Conservation (phyloP, 2,888 invertebrate genomes). For the Ischnus inquisitorius region DNA sequence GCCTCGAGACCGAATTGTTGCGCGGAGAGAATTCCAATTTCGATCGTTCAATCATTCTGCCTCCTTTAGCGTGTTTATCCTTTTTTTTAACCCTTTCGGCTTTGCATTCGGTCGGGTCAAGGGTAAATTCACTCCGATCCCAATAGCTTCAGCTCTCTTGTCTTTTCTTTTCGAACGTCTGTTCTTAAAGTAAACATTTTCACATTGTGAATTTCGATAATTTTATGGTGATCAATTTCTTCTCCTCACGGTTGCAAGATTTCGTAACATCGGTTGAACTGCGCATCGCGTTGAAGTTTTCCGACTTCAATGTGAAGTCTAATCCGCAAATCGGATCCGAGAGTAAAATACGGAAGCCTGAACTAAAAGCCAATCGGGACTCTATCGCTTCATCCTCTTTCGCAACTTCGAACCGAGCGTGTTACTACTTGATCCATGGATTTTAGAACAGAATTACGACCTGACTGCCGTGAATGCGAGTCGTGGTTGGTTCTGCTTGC, state of each 20-base stretch:
- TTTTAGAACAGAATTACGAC: slow-evolving; percentile 14
- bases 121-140: neutral
- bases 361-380: neutral
- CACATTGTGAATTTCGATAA: too few relatives aligned
- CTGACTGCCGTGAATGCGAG: slow-evolving; percentile 3
- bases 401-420: neutral
- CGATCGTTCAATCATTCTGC: slow-evolving; percentile 1
- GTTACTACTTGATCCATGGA: neutral
- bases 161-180: too few relatives aligned
- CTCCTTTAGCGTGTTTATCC: neutral
- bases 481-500: slow-evolving; percentile 21
- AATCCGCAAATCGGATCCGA: neutral
- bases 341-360: neutral
- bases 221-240: too few relatives aligned
- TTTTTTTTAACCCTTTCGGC: neutral
- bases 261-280: too few relatives aligned
- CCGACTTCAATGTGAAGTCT: too few relatives aligned
- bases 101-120: neutral
- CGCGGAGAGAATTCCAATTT: slow-evolving; percentile 28
- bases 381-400: slow-evolving; percentile 5
- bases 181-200: too few relatives aligned
- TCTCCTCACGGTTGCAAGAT: too few relatives aligned
- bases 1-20: slow-evolving; percentile 28
- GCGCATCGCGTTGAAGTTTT: too few relatives aligned
- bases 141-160: neutral